Conservation (phyloP, 2,113 vertebrate species). For the Poeciliopsis prolifica region DNA sequence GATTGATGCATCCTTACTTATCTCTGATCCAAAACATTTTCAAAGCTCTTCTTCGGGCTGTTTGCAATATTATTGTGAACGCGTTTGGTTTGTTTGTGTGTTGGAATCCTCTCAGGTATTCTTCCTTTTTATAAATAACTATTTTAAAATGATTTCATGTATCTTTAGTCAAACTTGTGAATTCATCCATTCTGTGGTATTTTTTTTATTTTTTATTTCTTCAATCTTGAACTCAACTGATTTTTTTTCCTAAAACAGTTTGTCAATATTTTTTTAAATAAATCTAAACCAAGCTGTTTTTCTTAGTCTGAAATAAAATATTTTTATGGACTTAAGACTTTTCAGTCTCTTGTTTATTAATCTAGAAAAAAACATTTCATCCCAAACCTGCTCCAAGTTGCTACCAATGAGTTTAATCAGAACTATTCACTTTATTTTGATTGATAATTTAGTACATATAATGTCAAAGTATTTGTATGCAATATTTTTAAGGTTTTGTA, state of each 20-base stretch:
- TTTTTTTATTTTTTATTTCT: not conserved
- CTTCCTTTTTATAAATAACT: not conserved
- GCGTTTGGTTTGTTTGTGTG: conserved; percentile 26
- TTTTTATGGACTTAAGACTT: not conserved
- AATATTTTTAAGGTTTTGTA: not conserved
- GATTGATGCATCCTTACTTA: not conserved
- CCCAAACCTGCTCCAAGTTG: not conserved
- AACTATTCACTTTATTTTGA: not conserved
- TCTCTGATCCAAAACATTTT: conserved; percentile 19
- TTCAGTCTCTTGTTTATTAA: not conserved
- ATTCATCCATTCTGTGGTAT: conserved; percentile 19
- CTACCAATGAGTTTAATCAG: not conserved
- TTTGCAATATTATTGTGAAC: conserved; percentile 47
- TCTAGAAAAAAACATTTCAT: not conserved
- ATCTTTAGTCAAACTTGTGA: conserved; percentile 11
- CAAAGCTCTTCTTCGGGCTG: conserved; percentile 17
- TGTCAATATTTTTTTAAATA: not conserved
- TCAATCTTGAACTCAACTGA: not conserved
- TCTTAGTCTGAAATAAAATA: not conserved
- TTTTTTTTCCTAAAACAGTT: not conserved
- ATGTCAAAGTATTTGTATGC: not conserved
- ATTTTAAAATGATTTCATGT: conserved; percentile 20
- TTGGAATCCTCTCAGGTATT: not conserved
- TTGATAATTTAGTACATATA: not conserved
- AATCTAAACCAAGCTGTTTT: not conserved